Conservation (phyloP, 2,113 vertebrate genomes). For the Seriola rivoliana region DNA sequence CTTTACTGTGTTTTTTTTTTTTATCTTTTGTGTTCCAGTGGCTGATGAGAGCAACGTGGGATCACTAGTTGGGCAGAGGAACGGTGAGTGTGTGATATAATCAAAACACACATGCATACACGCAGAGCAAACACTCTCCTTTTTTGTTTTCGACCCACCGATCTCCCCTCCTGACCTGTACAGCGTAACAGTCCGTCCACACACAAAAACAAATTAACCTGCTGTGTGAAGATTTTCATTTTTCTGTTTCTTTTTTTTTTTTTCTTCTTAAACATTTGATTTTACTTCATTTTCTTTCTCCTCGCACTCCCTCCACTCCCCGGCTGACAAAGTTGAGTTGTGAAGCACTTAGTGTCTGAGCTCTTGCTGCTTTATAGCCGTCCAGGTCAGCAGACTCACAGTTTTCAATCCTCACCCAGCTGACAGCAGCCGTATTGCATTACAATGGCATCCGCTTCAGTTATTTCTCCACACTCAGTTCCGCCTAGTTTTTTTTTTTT, state of each 20-base stretch:
- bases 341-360: constrained; percentile 68
- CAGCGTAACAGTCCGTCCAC: not conserved
- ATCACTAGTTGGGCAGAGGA: constrained; percentile 82
- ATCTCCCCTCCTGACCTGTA: not conserved
- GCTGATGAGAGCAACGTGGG: constrained; percentile 92
- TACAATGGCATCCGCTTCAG: constrained; percentile 1
- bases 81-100: constrained; percentile 57
- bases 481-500: constrained; percentile 43
- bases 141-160: constrained; percentile 12
- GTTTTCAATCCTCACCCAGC: constrained; percentile 58
- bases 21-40: constrained; percentile 79
- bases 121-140: not conserved
- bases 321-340: constrained; percentile 66
- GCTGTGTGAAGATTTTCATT: constrained; percentile 3
- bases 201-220: not conserved
- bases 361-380: constrained; percentile 60
- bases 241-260: not conserved
- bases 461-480: constrained; percentile 4
- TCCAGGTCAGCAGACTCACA: constrained; percentile 56
- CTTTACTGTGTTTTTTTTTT: constrained; percentile 30
- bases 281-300: not conserved
- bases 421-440: constrained; percentile 62
- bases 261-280: not conserved
- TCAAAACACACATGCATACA: constrained; percentile 7
- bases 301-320: not conserved